Evolutionary conservation across 2,888 invertebrate species (phyloP), one percentile per base, ranked within the genome.

Genomic region (Drosophila anomalata): DNA sequence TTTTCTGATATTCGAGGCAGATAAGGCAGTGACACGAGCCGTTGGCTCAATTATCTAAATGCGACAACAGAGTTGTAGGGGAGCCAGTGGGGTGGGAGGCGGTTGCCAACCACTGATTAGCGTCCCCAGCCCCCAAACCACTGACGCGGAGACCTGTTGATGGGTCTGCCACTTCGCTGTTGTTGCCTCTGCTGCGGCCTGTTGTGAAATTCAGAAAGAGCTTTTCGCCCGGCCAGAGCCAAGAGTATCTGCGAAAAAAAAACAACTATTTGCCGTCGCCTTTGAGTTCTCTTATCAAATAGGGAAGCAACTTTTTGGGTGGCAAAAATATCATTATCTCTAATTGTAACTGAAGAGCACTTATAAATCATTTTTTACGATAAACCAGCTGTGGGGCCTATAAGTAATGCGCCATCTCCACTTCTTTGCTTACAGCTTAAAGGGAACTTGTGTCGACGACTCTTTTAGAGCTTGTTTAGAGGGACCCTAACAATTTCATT

Each of bases 401-500:
- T 73, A 63, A 80, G 36, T 75, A 76, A 75, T 62, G 14, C 44
- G n/a, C 9, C 4, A 26, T 61, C 29, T 70, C 61, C 39, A 51
- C 47, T 52, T 72, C 73, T 48, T 70, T 61, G n/a, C 50, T 90
- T 90, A 54, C 89, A 90, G 90, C 82, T 81, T 90, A 89, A 90
- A 85, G 88, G 88, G 87, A 90, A 89, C 78, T 86, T 79, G 79
- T 78, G 77, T 81, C 86, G 78, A 80, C 89, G 88, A 89, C 90
- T 86, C 89, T 85, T 90, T 79, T 75, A 89, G 90, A 89, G 79
- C 80, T 84, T 84, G 88, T 89, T 85, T 87, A 85, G 87, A 87
- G 89, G 82, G 88, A 78, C 74, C 83, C 79, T 81, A 79, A 90
- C 90, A 89, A 90, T 90, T 90, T 90, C 90, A 90, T 90, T 90